These are phyloP conservation scores for Neuroterus valhalla DNA, from an alignment of 1,140 invertebrate species.

Conservation along the genomic window DNA sequence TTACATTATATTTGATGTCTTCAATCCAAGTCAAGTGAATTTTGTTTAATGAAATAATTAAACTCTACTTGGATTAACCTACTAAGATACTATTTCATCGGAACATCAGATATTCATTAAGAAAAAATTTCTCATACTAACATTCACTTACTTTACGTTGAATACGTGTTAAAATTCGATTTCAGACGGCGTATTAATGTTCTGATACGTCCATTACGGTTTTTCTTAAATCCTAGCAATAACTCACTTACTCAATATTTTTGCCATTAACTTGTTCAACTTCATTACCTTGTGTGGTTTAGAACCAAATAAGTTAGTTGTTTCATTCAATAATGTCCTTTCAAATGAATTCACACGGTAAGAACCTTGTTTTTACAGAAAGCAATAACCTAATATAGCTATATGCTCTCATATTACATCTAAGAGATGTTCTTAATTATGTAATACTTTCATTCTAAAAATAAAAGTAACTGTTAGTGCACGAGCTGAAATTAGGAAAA, in stretches of 20 bases:
- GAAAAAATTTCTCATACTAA: not conserved
- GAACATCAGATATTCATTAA: not conserved
- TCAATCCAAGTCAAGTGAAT: not conserved
- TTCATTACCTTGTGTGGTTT: constrained; percentile 4
- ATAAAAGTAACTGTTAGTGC: not conserved
- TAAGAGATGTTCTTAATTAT: not conserved
- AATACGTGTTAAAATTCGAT: not conserved
- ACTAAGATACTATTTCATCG: not conserved
- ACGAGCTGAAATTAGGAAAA: not conserved
- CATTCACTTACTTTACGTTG: not conserved
- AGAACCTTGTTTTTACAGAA: too few species aligned
- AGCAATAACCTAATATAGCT: not conserved
- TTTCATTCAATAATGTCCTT: not conserved
- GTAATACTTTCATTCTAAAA: not conserved
- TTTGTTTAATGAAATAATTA: not conserved
- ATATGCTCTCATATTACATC: not conserved
- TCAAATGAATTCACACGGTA: too few species aligned
- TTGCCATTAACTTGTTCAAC: not conserved
- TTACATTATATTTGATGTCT: not conserved
- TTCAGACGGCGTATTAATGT: not conserved
- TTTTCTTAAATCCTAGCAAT: not conserved
- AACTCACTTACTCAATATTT: not conserved
- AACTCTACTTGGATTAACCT: not conserved
- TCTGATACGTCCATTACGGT: not conserved
- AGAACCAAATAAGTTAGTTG: not conserved